phyloP scores from a whole-genome alignment of 2,888 invertebrate genomes.

The Drosophila siamana region DNA sequence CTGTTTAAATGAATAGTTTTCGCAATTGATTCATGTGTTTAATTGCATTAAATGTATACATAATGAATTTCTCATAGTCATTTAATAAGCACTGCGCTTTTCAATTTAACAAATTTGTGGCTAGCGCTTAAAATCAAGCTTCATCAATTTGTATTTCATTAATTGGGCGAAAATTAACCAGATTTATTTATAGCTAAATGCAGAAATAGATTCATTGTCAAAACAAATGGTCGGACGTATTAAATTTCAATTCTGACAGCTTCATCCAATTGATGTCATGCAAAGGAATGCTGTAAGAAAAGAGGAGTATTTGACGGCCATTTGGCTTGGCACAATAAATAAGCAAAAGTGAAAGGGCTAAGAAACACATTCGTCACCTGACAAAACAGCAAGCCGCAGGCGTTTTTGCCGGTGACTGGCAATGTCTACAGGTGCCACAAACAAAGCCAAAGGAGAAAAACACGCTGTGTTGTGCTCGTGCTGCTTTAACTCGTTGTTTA shows the following conservation, averaged over 20 bases:
- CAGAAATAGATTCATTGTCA: neutral
- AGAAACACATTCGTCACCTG: slow-evolving; percentile 62
- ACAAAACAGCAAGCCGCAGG: slow-evolving; percentile 44
- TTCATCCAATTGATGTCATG: neutral
- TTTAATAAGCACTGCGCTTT: neutral
- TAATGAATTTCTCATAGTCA: neutral
- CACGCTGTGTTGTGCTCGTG: slow-evolving; percentile 36
- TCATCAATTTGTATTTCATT: neutral
- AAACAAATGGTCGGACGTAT: neutral
- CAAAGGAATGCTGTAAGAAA: slow-evolving; percentile 7
- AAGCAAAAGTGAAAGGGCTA: slow-evolving; percentile 40
- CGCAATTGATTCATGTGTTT: neutral
- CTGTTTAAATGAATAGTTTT: neutral
- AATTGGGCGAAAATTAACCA: neutral
- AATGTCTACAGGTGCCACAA: slow-evolving; percentile 34
- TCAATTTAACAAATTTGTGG: neutral
- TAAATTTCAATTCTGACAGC: slow-evolving; percentile 9
- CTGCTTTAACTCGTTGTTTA: slow-evolving; percentile 32
- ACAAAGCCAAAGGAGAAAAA: slow-evolving; percentile 31
- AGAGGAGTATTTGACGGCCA: slow-evolving; percentile 14
- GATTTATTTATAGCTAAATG: neutral
- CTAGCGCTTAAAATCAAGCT: neutral
- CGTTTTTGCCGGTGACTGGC: slow-evolving; percentile 28
- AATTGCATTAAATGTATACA: neutral
- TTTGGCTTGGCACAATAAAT: slow-evolving; percentile 42